A percentile compares a stretch with the other conserved stretches of the same genome.
Conservation (phyloP, 2,113 vertebrate genomes). For the Origma solitaria region DNA sequence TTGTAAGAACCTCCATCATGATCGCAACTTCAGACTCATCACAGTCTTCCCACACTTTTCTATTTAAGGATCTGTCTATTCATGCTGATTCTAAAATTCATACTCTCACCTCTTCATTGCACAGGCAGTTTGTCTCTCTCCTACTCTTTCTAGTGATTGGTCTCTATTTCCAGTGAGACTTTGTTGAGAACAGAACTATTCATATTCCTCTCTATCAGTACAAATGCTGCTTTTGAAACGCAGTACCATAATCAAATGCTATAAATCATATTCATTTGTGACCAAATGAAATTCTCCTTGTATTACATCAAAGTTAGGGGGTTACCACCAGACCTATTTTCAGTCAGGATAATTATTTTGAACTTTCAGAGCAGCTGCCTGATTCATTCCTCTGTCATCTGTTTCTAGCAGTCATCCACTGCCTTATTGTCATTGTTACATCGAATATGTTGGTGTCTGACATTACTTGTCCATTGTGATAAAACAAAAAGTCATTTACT, state of each 20-base stretch:
- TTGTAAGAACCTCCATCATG: neutral
- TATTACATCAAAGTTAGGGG: neutral
- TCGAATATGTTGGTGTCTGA: neutral
- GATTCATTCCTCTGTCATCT: slow-evolving; percentile 16
- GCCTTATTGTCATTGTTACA: neutral
- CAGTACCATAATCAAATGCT: neutral
- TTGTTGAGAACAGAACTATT: neutral
- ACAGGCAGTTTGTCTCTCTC: slow-evolving; percentile 1
- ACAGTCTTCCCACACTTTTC: slow-evolving; percentile 32
- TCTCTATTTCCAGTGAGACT: neutral
- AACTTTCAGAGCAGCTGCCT: slow-evolving; percentile 51
- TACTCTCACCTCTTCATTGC: neutral
- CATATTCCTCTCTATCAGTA: neutral
- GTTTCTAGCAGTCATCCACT: neutral
- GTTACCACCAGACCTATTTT: slow-evolving; percentile 31
- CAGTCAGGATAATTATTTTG: slow-evolving; percentile 39
- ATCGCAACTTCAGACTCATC: neutral
- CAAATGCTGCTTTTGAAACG: slow-evolving; percentile 23
- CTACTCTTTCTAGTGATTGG: neutral
- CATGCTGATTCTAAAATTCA: neutral
- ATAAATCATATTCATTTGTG: neutral
- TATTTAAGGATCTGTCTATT: slow-evolving; percentile 31
- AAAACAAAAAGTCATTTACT: slow-evolving; percentile 39
- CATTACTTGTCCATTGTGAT: slow-evolving; percentile 29
- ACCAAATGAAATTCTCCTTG: slow-evolving; percentile 9